These are phyloP conservation scores for Fistularia tabacaria DNA, from an alignment of 2,797 vertebrate genomes.

Conservation along the genomic window DNA sequence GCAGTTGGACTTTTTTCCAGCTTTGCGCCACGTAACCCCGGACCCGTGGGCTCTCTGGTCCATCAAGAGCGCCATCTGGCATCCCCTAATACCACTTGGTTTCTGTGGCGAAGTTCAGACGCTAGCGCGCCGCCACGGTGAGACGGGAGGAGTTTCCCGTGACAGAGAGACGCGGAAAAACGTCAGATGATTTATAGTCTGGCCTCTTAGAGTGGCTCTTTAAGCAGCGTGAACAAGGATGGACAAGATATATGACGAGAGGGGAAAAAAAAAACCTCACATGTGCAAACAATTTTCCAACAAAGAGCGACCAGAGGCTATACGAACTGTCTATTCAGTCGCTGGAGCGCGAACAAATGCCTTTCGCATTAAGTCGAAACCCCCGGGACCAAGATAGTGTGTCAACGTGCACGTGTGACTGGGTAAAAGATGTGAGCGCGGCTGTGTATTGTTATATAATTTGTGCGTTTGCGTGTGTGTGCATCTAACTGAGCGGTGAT, in stretches of 20 bases:
- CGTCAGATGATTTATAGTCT: constrained; percentile 27
- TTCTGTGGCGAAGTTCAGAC: too few species aligned
- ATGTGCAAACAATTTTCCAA: constrained; percentile 64
- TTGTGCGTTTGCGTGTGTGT: constrained; percentile 8
- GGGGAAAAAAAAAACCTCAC: constrained; percentile 33
- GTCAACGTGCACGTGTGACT: not conserved
- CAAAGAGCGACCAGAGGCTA: constrained; percentile 40
- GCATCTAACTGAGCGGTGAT: constrained; percentile 14
- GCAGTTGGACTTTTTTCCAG: too few species aligned
- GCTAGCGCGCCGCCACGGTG: not conserved
- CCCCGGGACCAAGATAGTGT: constrained; percentile 23
- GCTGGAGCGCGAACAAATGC: constrained; percentile 61
- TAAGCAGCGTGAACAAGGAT: constrained; percentile 33
- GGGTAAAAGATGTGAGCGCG: constrained; percentile 3
- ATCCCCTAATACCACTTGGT: too few species aligned
- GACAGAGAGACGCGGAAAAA: constrained; percentile 1
- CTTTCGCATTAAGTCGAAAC: constrained; percentile 57
- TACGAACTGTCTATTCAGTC: constrained; percentile 55
- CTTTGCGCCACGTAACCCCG: too few species aligned
- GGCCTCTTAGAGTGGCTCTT: constrained; percentile 29
- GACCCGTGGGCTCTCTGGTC: too few species aligned
- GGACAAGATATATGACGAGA: constrained; percentile 54
- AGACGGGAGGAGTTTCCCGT: not conserved
- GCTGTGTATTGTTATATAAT: constrained; percentile 6
- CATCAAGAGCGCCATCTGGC: too few species aligned